phyloP scores from a whole-genome alignment of 2,113 vertebrate genomes.

The Suncus etruscus region DNA sequence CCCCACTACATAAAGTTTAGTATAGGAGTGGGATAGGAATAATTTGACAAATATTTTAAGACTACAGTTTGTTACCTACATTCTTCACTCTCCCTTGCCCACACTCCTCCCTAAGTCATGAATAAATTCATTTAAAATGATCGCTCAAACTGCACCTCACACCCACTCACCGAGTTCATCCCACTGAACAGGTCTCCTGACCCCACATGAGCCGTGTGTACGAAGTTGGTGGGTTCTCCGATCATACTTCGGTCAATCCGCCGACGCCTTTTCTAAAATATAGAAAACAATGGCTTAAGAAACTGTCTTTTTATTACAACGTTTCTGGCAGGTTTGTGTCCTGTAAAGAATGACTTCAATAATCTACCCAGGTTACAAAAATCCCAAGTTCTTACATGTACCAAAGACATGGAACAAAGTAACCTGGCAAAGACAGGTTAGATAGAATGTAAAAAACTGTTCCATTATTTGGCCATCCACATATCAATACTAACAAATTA shows the following conservation, averaged over 20 bases:
- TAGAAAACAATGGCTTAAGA: not conserved
- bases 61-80: not conserved
- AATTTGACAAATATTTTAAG: not conserved
- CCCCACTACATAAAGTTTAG: not conserved
- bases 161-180: conserved; percentile 91
- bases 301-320: not conserved
- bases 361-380: not conserved
- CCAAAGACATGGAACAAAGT: not conserved
- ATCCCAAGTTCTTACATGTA: not conserved
- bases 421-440: not conserved
- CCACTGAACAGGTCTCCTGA: conserved; percentile 94
- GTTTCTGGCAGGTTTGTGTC: not conserved
- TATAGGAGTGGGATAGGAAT: not conserved
- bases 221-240: conserved; percentile 94
- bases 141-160: no score
- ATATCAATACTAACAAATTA: conserved; percentile 13
- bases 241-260: conserved; percentile 95
- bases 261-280: conserved; percentile 91
- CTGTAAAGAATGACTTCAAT: not conserved
- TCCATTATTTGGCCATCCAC: not conserved
- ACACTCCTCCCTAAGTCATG: no score
- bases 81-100: not conserved
- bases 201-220: conserved; percentile 94
- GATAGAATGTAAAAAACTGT: not conserved
- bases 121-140: no score